These are phyloP conservation scores for Phalacrocorax pelagicus DNA, from an alignment of 2,113 vertebrate species.

Conservation along the genomic window DNA sequence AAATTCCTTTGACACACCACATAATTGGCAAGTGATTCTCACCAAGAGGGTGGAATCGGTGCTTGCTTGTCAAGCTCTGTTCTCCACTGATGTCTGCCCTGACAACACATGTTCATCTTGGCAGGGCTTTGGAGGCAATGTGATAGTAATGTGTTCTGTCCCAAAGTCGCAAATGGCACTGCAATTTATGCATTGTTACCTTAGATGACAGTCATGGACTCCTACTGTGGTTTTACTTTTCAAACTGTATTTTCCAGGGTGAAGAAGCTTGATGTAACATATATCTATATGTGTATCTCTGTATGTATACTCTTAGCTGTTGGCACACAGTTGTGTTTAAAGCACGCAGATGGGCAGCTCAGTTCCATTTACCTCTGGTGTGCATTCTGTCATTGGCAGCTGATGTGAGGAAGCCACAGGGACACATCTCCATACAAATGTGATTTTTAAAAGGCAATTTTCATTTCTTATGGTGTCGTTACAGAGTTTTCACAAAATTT, in stretches of 20 bases:
- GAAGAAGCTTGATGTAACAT: slow-evolving; percentile 38
- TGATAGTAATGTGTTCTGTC: slow-evolving; percentile 1
- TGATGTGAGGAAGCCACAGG: slow-evolving; percentile 43
- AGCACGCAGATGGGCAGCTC: slow-evolving; percentile 80
- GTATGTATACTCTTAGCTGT: slow-evolving; percentile 10
- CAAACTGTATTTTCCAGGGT: slow-evolving; percentile 46
- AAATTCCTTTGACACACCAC: slow-evolving; percentile 38
- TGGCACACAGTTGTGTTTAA: slow-evolving; percentile 75
- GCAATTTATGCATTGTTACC: slow-evolving; percentile 45
- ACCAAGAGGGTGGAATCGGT: slow-evolving; percentile 33
- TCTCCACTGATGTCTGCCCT: slow-evolving; percentile 44
- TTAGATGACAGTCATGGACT: slow-evolving; percentile 5
- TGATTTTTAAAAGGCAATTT: slow-evolving; percentile 67
- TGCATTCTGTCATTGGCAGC: slow-evolving; percentile 67
- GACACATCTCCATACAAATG: slow-evolving; percentile 77
- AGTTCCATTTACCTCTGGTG: slow-evolving; percentile 66
- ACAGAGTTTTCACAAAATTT: slow-evolving; percentile 49
- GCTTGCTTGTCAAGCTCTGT: slow-evolving; percentile 47
- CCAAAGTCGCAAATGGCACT: slow-evolving; percentile 9
- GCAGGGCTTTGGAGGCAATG: slow-evolving; percentile 15
- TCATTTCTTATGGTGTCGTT: slow-evolving; percentile 45
- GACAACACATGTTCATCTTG: slow-evolving; percentile 63
- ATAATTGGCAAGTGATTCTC: slow-evolving; percentile 48
- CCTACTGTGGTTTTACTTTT: slow-evolving; percentile 55
- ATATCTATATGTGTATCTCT: neutral